Conservation (phyloP, 1,140 invertebrate genomes). For the Eupeodes corollae region DNA sequence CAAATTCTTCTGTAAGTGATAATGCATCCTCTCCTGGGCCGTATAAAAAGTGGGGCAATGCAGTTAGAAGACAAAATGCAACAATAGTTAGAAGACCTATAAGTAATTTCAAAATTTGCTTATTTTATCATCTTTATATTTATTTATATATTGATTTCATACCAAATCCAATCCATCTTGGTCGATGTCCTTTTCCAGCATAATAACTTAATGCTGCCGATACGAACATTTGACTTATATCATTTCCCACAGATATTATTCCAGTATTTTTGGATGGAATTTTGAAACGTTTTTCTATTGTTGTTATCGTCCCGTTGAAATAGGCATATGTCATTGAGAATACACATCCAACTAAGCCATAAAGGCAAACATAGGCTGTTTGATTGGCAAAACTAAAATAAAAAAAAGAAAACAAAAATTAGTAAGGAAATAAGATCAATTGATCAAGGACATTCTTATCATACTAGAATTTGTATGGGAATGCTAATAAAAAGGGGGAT, state of each 20-base stretch:
- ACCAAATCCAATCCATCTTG: constrained; percentile 59
- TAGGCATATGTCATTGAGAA: constrained; percentile 67
- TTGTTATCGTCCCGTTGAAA: constrained; percentile 66
- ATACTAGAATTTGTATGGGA: too few species aligned
- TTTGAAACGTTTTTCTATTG: constrained; percentile 69
- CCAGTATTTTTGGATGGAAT: constrained; percentile 65
- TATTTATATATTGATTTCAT: not conserved
- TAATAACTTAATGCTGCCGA: constrained; percentile 49
- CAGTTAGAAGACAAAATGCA: constrained; percentile 55
- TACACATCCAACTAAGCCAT: constrained; percentile 59
- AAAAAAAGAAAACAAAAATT: not conserved
- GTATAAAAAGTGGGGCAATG: constrained; percentile 61
- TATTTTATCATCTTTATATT: constrained; percentile 12
- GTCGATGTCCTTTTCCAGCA: constrained; percentile 53
- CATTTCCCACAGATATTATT: constrained; percentile 60
- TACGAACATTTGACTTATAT: constrained; percentile 14
- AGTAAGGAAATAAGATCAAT: not conserved
- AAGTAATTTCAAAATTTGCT: constrained; percentile 52
- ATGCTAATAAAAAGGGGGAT: too few species aligned
- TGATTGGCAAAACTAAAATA: constrained; percentile 52
- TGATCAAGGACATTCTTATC: too few species aligned
- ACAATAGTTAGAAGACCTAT: constrained; percentile 55
- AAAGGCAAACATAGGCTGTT: constrained; percentile 60
- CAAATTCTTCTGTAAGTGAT: constrained; percentile 50
- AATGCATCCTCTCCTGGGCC: constrained; percentile 58